phyloP scores from a whole-genome alignment of 2,113 vertebrate genomes.

The Microcebus griseorufus region DNA sequence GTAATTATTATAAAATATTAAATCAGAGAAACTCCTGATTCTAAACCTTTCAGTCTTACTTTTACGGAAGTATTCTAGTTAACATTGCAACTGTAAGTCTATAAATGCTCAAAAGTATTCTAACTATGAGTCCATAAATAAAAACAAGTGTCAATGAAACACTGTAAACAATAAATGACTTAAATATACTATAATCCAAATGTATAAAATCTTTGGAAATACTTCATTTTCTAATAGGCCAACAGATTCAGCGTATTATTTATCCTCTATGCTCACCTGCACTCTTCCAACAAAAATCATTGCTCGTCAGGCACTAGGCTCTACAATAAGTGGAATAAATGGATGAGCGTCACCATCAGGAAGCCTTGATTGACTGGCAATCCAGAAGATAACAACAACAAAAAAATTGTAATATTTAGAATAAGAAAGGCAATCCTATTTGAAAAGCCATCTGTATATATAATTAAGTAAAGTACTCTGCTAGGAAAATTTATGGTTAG shows the following conservation, averaged over 20 bases:
- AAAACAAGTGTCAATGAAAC: constrained; percentile 30
- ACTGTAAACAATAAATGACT: not conserved
- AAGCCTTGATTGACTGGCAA: not conserved
- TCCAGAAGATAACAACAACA: not conserved
- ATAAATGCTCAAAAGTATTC: not conserved
- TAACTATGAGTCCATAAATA: not conserved
- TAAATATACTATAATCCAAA: not conserved
- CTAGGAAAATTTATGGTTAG: constrained; percentile 34
- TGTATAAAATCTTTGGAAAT: not conserved
- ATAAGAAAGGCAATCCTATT: not conserved
- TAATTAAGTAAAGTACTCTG: not conserved
- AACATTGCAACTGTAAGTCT: not conserved
- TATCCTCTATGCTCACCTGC: not conserved
- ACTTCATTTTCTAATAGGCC: not conserved
- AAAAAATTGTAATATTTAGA: not conserved
- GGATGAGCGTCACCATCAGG: not conserved
- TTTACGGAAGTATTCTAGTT: not conserved
- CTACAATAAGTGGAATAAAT: not conserved
- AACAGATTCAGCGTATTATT: not conserved
- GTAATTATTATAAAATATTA: constrained; percentile 14
- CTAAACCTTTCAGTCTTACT: not conserved
- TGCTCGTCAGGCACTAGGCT: not conserved
- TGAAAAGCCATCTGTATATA: constrained; percentile 21
- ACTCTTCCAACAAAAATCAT: not conserved
- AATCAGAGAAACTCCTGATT: not conserved